A percentile compares a stretch with the other conserved stretches of the same genome.
These are phyloP conservation scores for Myotis myotis DNA, from an alignment of 2,797 vertebrate species.

Conservation along the genomic window DNA sequence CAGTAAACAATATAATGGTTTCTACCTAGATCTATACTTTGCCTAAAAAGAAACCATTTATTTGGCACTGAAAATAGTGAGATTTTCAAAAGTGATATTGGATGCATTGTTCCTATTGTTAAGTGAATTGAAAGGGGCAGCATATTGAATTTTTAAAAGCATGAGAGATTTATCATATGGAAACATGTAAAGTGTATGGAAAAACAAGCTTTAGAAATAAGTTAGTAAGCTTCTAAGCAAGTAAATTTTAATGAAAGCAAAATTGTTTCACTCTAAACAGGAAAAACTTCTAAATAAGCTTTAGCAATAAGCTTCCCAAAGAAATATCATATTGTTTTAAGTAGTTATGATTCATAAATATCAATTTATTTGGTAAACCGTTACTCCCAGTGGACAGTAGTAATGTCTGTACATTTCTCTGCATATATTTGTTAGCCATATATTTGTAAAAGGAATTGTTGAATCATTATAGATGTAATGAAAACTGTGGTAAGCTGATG, in stretches of 20 bases:
- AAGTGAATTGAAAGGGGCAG: background rate
- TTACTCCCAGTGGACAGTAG: background rate
- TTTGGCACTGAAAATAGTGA: background rate
- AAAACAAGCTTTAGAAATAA: background rate
- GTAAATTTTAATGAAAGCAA: background rate
- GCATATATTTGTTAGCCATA: background rate
- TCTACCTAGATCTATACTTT: background rate
- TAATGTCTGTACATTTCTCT: background rate
- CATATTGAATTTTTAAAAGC: background rate
- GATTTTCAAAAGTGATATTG: background rate
- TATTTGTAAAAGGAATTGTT: background rate
- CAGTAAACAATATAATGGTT: conserved; percentile 24
- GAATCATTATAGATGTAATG: background rate
- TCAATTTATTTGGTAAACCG: background rate
- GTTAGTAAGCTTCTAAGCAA: background rate
- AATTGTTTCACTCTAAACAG: background rate
- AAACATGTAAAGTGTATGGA: background rate
- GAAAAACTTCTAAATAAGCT: background rate
- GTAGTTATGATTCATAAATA: background rate
- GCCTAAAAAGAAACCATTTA: conserved; percentile 25
- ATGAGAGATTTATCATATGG: background rate
- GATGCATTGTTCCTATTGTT: background rate
- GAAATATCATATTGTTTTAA: background rate
- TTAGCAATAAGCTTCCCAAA: background rate
- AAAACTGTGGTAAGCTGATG: background rate